Evolutionary conservation across 1,140 invertebrate genomes (phyloP), one percentile per base, ranked within the genome.

Genomic region (Colletes latitarsis): DNA sequence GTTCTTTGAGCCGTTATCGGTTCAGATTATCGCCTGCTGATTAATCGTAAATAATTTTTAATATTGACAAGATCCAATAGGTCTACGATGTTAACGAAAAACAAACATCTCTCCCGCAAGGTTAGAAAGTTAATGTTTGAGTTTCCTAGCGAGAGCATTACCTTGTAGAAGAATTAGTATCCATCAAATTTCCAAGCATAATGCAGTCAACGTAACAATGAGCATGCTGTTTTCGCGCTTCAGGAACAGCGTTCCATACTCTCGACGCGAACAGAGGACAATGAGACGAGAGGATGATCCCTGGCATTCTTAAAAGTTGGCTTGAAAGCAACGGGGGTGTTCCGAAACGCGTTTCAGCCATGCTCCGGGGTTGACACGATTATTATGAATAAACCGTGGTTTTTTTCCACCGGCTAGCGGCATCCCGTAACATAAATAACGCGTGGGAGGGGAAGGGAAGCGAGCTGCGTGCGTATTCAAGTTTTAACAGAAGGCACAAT

Each of bases 401-500:
- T 63, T 53, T 76, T 75, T 82, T 55, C 30, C 1, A 19, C 14
- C 10, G 14, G 4, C 17, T n/a, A 12, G 55, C 19, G 70, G 62
- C 72, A 68, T 75, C 67, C 63, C 63, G 43, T 64, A 66, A 70
- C 77, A 86, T 86, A 80, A 86, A 86, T 69, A 70, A 63, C 74
- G 43, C 43, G 43, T 6, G 43, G 43, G 43, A 9, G 43, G 58
- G 15, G 8, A 43, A 46, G 67, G 46, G 60, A 57, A 53, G 73
- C n/a, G 15, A 3, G 58, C 63, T 49, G 55, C 73, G 39, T 58
- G 63, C 60, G 30, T 30, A 86, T 86, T 82, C 84, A 86, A 86
- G 84, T 83, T 86, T 86, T 86, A 86, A 80, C 84, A 81, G 81
- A 86, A 83, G 81, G 77, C 64, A 77, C 81, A 86, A 81, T 86